Evolutionary conservation across 37 sponge, comb jelly and placozoan species (phyloP), one percentile per base, ranked within the genome.

Genomic region (Oscarella lobularis): DNA sequence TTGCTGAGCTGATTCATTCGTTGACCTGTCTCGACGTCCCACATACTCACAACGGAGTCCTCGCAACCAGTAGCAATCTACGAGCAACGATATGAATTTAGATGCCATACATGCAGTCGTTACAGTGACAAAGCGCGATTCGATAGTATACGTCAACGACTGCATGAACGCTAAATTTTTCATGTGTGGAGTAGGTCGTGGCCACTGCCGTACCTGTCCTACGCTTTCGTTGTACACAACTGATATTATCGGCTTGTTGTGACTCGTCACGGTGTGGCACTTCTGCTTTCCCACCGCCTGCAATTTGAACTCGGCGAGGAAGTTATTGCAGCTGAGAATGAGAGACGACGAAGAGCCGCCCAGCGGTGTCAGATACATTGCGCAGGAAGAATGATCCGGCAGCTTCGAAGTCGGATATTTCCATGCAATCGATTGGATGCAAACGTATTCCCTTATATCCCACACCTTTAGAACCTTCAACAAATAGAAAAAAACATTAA

Each of bases 51-150:
- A 71, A 78, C 83, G 14, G 87, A 88, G 31, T 82, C 95, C 67
- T 93, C 92, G 82, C 95, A 85, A 3, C 95, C 95, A 60, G 84
- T 83, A 73, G 92, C 77, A 20, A 90, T 84, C 92, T 90, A 67
- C 20, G 30, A 33, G 35, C n/a, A 55, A 2, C 39, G 29, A 38
- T 41, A 33, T 29, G 0, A 70, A 33, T 38, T 32, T 69, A 1
- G 35, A 68, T 1, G 27, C 31, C 0, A 20, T 37, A 30, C 6
- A 9, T 29, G 6, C 38, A 33, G 5, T 5, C n/a, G n/a, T n/a
- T n/a, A n/a, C n/a, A n/a, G n/a, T n/a, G n/a, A n/a, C n/a, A n/a
- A n/a, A n/a, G n/a, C n/a, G n/a, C n/a, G n/a, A n/a, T n/a, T n/a
- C n/a, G n/a, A n/a, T n/a, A n/a, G n/a, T n/a, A n/a, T n/a, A n/a